Base-by-base conservation (phyloP, 2,113 vertebrate genomes). In the Gallinago jamesoni region DNA sequence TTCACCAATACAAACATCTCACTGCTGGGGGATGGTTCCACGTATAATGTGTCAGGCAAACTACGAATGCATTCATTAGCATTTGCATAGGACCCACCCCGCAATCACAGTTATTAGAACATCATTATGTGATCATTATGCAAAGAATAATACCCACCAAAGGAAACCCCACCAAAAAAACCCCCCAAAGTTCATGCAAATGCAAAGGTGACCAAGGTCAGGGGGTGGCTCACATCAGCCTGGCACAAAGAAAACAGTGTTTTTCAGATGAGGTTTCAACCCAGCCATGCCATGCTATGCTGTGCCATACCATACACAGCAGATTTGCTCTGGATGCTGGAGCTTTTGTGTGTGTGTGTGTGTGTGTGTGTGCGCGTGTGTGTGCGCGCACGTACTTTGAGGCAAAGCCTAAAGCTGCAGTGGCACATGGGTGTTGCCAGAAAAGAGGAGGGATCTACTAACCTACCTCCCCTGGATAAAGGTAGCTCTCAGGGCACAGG, bases 201-300 rank as follows among this genome's bases (percentile, higher is more conserved):
- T 2, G 1, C 7, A 33, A 41, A 50, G 39, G 23, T 23, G 7
- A 22, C 24, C 1, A 0, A 64, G 39, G 47, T 48, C 23, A n/a
- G 14, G 14, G 10, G 6, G 31, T 33, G 3, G 30, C 48, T 19
- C 28, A 43, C 17, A 25, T 16, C 15, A 33, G 21, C 35, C 39
- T 28, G 8, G 9, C 13, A 62, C 6, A 8, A 47, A 75, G 39
- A 20, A 60, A 76, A 50, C 7, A 17, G 6, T 4, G 7, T 53
- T 89, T 82, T 63, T 64, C 12, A 37, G 17, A 25, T 37, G 20
- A 59, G 8, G 7, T 48, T 79, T 94, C 50, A 87, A 25, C 50
- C 33, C 31, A 60, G 33, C 27, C 10, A 3, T 19, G 10, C n/a
- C 22, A 15, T 3, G 3, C n/a, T 17, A 41, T 37, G 35, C 35